These are phyloP conservation scores for Urocolius indicus DNA, from an alignment of 2,113 vertebrate species.

Conservation along the genomic window DNA sequence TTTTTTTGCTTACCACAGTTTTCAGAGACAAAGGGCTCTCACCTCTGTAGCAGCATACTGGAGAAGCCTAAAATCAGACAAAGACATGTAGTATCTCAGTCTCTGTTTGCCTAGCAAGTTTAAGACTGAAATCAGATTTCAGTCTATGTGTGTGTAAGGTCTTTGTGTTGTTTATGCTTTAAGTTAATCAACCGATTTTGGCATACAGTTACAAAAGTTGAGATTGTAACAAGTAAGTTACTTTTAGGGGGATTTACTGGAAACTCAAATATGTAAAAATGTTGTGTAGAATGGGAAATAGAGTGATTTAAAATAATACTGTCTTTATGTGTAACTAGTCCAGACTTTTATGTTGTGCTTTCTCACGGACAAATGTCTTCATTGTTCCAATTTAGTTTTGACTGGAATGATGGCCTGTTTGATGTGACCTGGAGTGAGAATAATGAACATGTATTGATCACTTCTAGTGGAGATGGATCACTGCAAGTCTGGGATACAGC, in stretches of 20 bases:
- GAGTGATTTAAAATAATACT: neutral
- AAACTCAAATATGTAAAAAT: neutral
- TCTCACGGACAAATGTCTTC: neutral
- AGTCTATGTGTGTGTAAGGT: neutral
- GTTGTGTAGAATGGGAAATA: neutral
- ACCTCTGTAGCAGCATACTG: neutral
- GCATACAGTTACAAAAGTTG: neutral
- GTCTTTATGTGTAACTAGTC: neutral
- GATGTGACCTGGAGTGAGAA: constrained; percentile 96
- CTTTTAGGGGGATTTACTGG: neutral
- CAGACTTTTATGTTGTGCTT: rapidly evolving
- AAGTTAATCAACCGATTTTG: neutral
- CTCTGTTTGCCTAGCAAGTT: neutral
- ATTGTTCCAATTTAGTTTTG: constrained; percentile 80
- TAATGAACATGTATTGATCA: constrained; percentile 91
- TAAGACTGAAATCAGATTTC: neutral
- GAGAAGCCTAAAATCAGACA: neutral
- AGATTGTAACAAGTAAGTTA: neutral
- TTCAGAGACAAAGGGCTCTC: neutral
- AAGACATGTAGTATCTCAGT: neutral
- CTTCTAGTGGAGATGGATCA: constrained; percentile 91
- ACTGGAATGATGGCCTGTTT: constrained; percentile 94
- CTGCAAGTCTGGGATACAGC: constrained; percentile 94
- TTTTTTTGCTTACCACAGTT: neutral
- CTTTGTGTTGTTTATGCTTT: neutral